Evolutionary conservation across 2,113 vertebrate genomes (phyloP).

Genomic region (Bettongia penicillata): DNA sequence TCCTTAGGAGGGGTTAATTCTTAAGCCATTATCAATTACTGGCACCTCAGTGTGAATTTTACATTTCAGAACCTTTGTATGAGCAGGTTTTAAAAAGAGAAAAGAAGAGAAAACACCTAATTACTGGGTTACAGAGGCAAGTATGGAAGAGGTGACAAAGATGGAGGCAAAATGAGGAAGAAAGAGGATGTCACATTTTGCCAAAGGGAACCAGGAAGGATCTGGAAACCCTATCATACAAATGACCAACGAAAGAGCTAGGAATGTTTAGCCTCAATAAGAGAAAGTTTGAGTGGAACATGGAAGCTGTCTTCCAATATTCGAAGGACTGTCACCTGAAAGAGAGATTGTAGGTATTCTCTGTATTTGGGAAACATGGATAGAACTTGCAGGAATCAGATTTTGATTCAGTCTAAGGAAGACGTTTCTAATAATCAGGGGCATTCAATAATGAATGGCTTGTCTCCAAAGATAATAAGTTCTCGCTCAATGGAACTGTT

Average conservation of each 20-base stretch:
- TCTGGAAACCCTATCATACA: not conserved
- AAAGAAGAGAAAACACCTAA: not conserved
- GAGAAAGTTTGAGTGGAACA: not conserved
- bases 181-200: not conserved
- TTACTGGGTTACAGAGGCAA: not conserved
- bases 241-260: not conserved
- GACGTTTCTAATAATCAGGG: not conserved
- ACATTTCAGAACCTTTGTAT: not conserved
- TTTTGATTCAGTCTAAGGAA: not conserved
- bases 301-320: not conserved
- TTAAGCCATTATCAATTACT: not conserved
- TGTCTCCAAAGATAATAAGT: not conserved
- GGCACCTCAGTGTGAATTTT: not conserved
- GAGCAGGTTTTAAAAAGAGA: not conserved
- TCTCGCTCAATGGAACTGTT: not conserved
- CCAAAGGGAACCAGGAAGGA: not conserved
- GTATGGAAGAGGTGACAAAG: not conserved
- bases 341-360: not conserved
- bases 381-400: not conserved
- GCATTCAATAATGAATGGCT: not conserved
- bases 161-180: not conserved
- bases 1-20: not conserved
- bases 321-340: not conserved
- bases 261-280: not conserved
- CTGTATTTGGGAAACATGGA: not conserved